phyloP scores from a whole-genome alignment of 35 echinoderm and acorn worm genomes.

The Acanthaster planci region DNA sequence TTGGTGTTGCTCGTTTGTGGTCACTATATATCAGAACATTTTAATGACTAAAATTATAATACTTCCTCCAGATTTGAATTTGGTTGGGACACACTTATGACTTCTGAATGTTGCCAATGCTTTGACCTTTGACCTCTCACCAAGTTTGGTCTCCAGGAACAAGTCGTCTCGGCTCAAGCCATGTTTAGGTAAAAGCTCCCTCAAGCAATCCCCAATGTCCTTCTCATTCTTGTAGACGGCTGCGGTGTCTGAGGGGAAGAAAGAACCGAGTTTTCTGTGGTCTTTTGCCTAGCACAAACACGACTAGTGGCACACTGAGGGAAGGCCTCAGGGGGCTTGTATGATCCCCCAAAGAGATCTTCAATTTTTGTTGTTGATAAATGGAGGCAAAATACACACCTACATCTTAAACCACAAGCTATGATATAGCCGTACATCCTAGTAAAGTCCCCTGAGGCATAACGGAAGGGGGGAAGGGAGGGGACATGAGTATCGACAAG shows the following conservation, averaged over 20 bases:
- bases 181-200: slow-evolving; percentile 69
- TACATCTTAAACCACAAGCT: not conserved
- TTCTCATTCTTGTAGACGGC: slow-evolving; percentile 55
- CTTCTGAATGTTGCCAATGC: not conserved
- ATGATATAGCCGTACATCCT: not conserved
- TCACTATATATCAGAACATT: no score
- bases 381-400: not conserved
- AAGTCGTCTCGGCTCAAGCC: slow-evolving; percentile 48
- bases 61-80: no score
- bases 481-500: no score
- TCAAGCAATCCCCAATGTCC: slow-evolving; percentile 55
- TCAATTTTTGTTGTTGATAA: not conserved
- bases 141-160: slow-evolving; percentile 69
- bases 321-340: no score
- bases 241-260: slow-evolving; percentile 56
- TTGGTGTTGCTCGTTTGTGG: no score
- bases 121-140: slow-evolving; percentile 30
- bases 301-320: no score
- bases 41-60: no score
- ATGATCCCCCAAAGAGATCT: not conserved
- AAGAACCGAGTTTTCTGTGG: not conserved
- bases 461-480: no score
- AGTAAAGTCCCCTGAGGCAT: no score
- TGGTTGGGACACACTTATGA: no score
- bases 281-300: not conserved